Conservation (phyloP, 2,797 vertebrate species). For the Notamacropus eugenii region DNA sequence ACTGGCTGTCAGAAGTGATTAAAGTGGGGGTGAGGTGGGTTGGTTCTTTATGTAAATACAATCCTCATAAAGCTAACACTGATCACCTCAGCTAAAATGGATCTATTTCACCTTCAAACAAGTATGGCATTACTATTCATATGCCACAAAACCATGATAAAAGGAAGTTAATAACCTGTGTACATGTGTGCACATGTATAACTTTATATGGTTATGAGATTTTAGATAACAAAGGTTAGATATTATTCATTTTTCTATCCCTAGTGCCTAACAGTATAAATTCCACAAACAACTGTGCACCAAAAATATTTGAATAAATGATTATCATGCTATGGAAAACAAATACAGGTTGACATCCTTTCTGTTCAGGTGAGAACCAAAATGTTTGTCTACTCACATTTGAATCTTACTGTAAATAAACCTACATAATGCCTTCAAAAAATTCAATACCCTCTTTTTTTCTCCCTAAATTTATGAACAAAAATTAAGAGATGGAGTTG, state of each 20-base stretch:
- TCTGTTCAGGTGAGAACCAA: background rate
- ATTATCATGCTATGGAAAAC: background rate
- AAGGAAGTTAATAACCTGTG: background rate
- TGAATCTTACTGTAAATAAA: background rate
- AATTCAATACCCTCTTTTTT: background rate
- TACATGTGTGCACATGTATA: background rate
- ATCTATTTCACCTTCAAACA: background rate
- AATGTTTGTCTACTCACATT: background rate
- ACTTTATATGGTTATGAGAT: background rate
- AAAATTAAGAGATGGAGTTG: constrained; percentile 11
- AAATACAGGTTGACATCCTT: background rate
- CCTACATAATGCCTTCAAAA: background rate
- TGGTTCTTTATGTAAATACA: background rate
- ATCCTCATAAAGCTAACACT: background rate
- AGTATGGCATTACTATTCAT: background rate
- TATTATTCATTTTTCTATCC: background rate
- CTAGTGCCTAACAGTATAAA: background rate
- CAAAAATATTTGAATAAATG: background rate
- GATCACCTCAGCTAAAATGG: background rate
- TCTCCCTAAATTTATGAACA: background rate
- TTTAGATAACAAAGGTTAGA: background rate
- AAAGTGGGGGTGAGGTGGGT: background rate
- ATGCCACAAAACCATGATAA: no score
- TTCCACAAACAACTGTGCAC: background rate
- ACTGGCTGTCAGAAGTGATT: background rate